phyloP scores from a whole-genome alignment of 2,113 vertebrate species.

The Lepisosteus osseus region DNA sequence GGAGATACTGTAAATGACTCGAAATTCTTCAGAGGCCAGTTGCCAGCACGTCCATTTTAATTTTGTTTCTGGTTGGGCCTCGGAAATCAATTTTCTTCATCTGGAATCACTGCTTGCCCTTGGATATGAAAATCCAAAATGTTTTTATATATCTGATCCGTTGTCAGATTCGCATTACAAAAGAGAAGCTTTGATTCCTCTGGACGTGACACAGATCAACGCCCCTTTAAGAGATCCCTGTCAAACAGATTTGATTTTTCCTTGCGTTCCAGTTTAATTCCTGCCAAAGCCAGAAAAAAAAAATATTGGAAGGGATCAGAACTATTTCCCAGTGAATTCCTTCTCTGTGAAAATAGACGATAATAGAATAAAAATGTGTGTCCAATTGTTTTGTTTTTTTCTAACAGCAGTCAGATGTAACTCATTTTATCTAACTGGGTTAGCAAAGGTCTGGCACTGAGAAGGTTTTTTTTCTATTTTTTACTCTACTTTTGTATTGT shows the following conservation, averaged over 20 bases:
- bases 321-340: conserved; percentile 22
- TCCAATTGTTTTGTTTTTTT: conserved; percentile 21
- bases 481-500: no score
- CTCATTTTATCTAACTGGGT: conserved; percentile 22
- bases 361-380: conserved; percentile 24
- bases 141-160: conserved; percentile 1
- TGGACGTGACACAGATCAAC: not conserved
- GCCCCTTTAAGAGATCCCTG: not conserved
- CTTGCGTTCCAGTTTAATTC: not conserved
- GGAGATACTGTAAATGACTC: no score
- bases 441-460: conserved; percentile 8
- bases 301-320: conserved; percentile 16
- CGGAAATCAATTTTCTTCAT: no score
- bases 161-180: conserved; percentile 1
- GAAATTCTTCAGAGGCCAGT: no score
- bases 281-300: conserved; percentile 26
- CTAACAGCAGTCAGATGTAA: conserved; percentile 24
- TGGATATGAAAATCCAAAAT: not conserved
- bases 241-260: not conserved
- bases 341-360: conserved; percentile 12
- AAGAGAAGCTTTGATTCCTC: not conserved
- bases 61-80: no score
- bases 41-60: no score
- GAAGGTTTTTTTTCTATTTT: no score
- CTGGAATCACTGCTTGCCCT: conserved; percentile 37